A percentile compares a stretch with the other conserved stretches of the same genome.
Conservation (phyloP, 1,140 invertebrate genomes). For the Thrips palmi region DNA sequence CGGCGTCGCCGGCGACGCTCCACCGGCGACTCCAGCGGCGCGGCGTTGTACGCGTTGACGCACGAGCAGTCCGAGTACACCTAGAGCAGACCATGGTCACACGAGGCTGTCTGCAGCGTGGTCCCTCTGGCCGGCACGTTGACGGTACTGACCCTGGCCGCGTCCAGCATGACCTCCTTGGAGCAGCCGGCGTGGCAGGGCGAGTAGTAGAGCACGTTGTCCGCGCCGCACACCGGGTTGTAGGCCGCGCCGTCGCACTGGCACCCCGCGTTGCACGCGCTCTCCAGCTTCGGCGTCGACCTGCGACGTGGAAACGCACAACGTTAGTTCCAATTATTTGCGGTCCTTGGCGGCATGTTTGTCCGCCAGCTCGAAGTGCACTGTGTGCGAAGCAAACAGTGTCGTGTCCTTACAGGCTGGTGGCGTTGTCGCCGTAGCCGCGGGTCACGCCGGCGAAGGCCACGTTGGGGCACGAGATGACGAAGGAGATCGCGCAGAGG, state of each 20-base stretch:
- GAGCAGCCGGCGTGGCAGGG: slow-evolving; percentile 67
- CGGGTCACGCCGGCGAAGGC: slow-evolving; percentile 40
- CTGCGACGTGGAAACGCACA: slow-evolving; percentile 1
- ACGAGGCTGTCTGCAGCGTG: neutral
- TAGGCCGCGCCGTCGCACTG: slow-evolving; percentile 32
- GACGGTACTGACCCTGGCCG: slow-evolving; percentile 18
- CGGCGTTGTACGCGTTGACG: slow-evolving; percentile 20
- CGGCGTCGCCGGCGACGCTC: slow-evolving; percentile 15
- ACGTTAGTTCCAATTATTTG: too few relatives aligned
- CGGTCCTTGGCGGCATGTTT: too few relatives aligned
- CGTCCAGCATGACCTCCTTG: slow-evolving; percentile 20
- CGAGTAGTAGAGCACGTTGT: slow-evolving; percentile 65
- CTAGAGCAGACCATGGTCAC: slow-evolving; percentile 15
- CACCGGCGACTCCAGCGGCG: slow-evolving; percentile 15
- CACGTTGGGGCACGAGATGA: slow-evolving; percentile 53
- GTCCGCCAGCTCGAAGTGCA: too few relatives aligned
- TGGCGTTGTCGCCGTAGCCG: neutral
- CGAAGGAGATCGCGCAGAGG: slow-evolving; percentile 40
- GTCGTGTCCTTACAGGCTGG: too few relatives aligned
- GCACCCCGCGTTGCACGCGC: slow-evolving; percentile 42
- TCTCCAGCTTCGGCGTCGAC: slow-evolving; percentile 7
- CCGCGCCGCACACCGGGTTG: slow-evolving; percentile 55
- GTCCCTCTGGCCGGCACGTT: too few relatives aligned
- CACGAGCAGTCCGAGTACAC: slow-evolving; percentile 37
- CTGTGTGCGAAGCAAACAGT: too few relatives aligned